phyloP scores from a whole-genome alignment of 2,113 vertebrate genomes.

The Ia io region DNA sequence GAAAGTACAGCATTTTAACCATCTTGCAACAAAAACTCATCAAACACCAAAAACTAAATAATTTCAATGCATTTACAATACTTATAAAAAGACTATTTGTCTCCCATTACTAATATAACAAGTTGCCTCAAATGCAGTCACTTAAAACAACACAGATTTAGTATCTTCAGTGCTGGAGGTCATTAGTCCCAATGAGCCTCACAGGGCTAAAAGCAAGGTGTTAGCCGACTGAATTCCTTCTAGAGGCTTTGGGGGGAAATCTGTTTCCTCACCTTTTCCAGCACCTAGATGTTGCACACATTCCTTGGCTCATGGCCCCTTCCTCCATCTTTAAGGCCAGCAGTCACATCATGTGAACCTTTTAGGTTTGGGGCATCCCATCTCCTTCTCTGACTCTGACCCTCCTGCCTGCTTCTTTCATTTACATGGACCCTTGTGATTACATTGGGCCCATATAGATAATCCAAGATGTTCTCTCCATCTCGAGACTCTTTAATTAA shows the following conservation, averaged over 20 bases:
- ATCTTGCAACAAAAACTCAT: conserved; percentile 9
- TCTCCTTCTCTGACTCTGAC: not conserved
- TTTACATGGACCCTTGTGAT: not conserved
- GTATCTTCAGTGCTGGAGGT: not conserved
- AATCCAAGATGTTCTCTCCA: not conserved
- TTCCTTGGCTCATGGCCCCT: not conserved
- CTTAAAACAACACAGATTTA: not conserved
- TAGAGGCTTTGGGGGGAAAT: not conserved
- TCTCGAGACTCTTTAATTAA: not conserved
- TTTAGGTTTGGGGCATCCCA: not conserved
- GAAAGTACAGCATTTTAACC: not conserved
- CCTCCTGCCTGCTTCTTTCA: not conserved
- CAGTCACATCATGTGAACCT: not conserved
- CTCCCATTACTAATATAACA: not conserved
- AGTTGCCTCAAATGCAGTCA: not conserved
- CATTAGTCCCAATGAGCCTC: not conserved
- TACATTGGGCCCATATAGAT: not conserved
- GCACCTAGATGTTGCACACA: not conserved
- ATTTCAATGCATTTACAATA: conserved; percentile 7
- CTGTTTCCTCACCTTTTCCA: not conserved
- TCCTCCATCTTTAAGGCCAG: not conserved
- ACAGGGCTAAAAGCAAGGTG: not conserved
- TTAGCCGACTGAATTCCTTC: not conserved
- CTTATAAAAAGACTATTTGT: not conserved
- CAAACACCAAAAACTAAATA: not conserved